These are phyloP conservation scores for Luehdorfia chinensis DNA, from an alignment of 1,140 invertebrate genomes.

Conservation along the genomic window DNA sequence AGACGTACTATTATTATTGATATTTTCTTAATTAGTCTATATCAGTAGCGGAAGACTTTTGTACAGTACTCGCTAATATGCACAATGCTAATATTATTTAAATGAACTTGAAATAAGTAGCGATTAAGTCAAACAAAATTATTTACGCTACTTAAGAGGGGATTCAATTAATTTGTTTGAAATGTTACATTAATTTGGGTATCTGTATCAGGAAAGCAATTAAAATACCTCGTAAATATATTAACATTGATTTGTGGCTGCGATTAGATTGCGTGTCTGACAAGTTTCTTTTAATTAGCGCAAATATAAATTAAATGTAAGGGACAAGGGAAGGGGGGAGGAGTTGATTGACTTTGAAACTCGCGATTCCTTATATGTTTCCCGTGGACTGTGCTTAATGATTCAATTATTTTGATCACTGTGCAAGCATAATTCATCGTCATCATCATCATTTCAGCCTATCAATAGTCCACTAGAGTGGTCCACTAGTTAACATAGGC, in stretches of 20 bases:
- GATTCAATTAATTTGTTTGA: conserved; percentile 16
- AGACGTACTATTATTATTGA: too few species aligned
- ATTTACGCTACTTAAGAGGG: conserved; percentile 7
- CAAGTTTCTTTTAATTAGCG: conserved; percentile 13
- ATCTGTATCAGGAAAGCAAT: conserved; percentile 11
- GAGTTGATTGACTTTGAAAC: too few species aligned
- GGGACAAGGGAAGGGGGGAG: too few species aligned
- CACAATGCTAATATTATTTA: background rate
- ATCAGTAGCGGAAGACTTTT: background rate
- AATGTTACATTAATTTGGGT: conserved; percentile 15
- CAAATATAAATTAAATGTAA: too few species aligned
- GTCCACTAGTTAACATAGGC: too few species aligned
- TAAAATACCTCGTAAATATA: conserved; percentile 15
- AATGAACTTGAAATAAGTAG: conserved; percentile 2
- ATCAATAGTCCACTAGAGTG: too few species aligned
- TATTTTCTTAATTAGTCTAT: too few species aligned
- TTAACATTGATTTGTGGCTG: conserved; percentile 12
- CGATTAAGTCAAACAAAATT: conserved; percentile 12
- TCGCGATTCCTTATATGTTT: too few species aligned
- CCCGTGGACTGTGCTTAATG: too few species aligned
- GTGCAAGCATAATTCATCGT: too few species aligned
- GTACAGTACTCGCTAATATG: background rate
- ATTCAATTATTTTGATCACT: too few species aligned
- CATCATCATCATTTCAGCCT: too few species aligned
- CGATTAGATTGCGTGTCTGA: conserved; percentile 5